Percentiles rank a stretch among this genome's conserved stretches.
Evolutionary conservation across 92 coral and sea anemone genomes (phyloP).

Genomic region (Porites cylindrica): DNA sequence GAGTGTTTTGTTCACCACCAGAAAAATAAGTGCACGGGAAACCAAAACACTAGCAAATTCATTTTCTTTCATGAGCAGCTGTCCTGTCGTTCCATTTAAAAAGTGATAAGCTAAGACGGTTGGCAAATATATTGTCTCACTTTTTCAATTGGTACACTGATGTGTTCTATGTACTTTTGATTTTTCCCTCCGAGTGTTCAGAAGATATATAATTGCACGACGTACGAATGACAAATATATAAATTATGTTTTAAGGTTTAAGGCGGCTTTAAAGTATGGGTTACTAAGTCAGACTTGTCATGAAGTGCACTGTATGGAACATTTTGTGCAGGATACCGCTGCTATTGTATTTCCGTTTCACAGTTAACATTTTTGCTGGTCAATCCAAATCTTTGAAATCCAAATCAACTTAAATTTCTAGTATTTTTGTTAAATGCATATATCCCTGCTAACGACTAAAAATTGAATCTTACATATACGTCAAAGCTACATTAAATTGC

Average conservation of each 20-base stretch:
- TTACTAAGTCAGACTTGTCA: constrained; percentile 32
- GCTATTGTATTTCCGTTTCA: constrained; percentile 45
- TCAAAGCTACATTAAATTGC: too few relatives aligned
- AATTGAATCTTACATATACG: too few relatives aligned
- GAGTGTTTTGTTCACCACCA: too few relatives aligned
- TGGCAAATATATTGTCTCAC: neutral
- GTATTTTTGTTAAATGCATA: constrained; percentile 35
- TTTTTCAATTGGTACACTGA: too few relatives aligned
- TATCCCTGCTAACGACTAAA: constrained; percentile 29
- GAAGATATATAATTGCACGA: constrained; percentile 13
- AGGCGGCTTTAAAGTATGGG: constrained; percentile 23
- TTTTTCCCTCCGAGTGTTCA: neutral
- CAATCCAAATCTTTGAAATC: neutral
- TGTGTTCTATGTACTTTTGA: neutral
- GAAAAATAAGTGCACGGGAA: too few relatives aligned
- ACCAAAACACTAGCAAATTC: neutral
- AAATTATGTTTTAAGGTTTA: neutral
- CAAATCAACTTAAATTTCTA: constrained; percentile 24
- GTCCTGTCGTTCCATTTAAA: neutral
- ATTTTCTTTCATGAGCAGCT: constrained; percentile 2
- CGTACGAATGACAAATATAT: neutral
- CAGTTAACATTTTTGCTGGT: neutral
- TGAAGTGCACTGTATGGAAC: constrained; percentile 28
- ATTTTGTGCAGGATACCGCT: constrained; percentile 33
- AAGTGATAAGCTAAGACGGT: too few relatives aligned